phyloP scores from a whole-genome alignment of 2,888 invertebrate species.

The Leptodirus hochenwartii region DNA sequence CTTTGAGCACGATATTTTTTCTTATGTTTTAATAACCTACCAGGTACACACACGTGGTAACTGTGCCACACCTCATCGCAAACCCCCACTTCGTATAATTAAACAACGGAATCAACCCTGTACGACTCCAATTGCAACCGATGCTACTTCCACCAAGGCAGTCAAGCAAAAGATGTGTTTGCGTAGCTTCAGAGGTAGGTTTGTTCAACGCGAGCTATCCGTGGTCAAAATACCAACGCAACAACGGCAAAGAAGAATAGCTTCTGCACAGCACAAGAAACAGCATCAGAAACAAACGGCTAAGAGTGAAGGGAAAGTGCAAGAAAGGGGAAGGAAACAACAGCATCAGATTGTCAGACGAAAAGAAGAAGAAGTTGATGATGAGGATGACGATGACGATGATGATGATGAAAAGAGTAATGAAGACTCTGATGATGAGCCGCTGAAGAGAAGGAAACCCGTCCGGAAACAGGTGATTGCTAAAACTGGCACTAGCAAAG shows the following conservation, averaged over 20 bases:
- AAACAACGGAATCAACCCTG: too few relatives aligned
- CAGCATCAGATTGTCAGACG: constrained; percentile 3
- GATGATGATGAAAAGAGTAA: constrained; percentile 10
- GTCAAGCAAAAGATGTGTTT: constrained; percentile 27
- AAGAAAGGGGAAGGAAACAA: constrained; percentile 10
- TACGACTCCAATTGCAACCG: too few relatives aligned
- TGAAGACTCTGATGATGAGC: constrained; percentile 32
- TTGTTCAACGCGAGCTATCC: constrained; percentile 23
- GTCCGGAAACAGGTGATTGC: constrained; percentile 4
- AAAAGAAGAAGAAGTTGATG: constrained; percentile 8
- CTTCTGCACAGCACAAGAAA: constrained; percentile 14
- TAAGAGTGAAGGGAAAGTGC: constrained; percentile 10
- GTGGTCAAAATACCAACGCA: constrained; percentile 12
- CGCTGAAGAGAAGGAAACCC: constrained; percentile 20
- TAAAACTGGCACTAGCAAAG: constrained; percentile 11
- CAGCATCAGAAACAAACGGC: constrained; percentile 3
- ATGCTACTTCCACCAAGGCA: too few relatives aligned
- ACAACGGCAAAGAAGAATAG: constrained; percentile 12
- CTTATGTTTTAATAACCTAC: too few relatives aligned
- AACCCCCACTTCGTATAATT: too few relatives aligned
- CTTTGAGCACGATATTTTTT: too few relatives aligned
- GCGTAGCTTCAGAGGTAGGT: constrained; percentile 26
- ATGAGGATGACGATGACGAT: constrained; percentile 8
- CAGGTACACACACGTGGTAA: too few relatives aligned
- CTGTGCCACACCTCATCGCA: too few relatives aligned